phyloP scores from a whole-genome alignment of 2,797 vertebrate species.

The Myotis vivesi region DNA sequence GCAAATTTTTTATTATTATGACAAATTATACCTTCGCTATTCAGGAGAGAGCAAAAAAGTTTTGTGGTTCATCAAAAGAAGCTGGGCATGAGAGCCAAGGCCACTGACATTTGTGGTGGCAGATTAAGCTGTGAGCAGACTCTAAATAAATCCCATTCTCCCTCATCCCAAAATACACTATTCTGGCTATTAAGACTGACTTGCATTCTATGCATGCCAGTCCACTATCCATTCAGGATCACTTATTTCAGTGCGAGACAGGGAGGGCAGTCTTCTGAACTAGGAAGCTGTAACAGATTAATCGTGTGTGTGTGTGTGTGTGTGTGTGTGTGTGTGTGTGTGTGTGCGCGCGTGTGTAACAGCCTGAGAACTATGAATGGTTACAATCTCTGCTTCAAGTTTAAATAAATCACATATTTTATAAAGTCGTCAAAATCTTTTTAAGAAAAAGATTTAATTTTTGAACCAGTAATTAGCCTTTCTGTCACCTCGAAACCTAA shows the following conservation, averaged over 20 bases:
- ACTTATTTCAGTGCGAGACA: constrained; percentile 70
- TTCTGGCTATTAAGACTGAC: constrained; percentile 74
- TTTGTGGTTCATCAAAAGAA: constrained; percentile 65
- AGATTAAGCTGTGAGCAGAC: constrained; percentile 76
- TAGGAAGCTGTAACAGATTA: constrained; percentile 61
- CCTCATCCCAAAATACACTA: constrained; percentile 66
- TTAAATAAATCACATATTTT: constrained; percentile 58
- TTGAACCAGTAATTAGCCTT: constrained; percentile 23
- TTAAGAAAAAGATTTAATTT: constrained; percentile 34
- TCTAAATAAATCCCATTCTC: constrained; percentile 77
- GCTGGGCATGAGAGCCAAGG: constrained; percentile 47
- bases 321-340: background rate
- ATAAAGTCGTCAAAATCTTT: constrained; percentile 20
- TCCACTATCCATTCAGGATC: constrained; percentile 69
- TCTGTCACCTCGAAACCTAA: constrained; percentile 37
- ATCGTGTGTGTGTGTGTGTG: background rate
- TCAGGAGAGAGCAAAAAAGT: constrained; percentile 58
- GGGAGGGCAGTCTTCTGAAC: constrained; percentile 67
- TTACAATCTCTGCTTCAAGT: constrained; percentile 18
- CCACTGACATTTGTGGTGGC: constrained; percentile 61
- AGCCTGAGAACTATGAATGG: constrained; percentile 53
- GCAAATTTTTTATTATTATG: constrained; percentile 66
- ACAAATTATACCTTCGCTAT: constrained; percentile 65
- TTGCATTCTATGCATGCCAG: constrained; percentile 76
- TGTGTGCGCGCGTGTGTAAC: background rate